Evolutionary conservation across 2,888 invertebrate genomes (phyloP), one percentile per base, ranked within the genome.

Genomic region (Clistopyga incitator): DNA sequence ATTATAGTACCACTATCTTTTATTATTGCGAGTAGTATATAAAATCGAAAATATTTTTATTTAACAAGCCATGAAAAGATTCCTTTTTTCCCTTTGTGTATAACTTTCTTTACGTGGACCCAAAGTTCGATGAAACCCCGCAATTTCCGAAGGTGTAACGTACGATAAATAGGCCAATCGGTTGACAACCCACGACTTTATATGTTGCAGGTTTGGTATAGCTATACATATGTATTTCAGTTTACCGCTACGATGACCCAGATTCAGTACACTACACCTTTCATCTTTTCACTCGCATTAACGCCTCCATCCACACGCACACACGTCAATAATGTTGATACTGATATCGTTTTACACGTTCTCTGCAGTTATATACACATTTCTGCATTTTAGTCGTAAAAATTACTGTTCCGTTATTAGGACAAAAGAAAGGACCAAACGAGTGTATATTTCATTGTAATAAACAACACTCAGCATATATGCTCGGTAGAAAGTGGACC

Each of bases 121-220:
- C 38, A 64, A 38, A 34, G 20, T 1, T 42, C 6, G 11, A n/a
- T 18, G 18, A 64, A 64, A 38, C 8, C 10, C 42, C 8, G 11
- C 42, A 64, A 13, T 38, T n/a, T 64, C 34, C 64, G 10, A 54
- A 52, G 52, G 52, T 76, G 67, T 64, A 64, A 64, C 59, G 79
- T 54, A 64, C 72, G 85, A 50, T 86, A 88, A 88, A 81, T 86
- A 85, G 88, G 88, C 87, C 87, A 86, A 86, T 87, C 87, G 86
- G 83, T 87, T 81, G 85, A 82, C 86, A 87, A 86, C 79, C 82
- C 82, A 83, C 84, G 82, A 81, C 75, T 25, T 42, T 15, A 15
- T 34, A 38, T 29, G 29, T 38, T 34, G 11, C 50, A 45, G 34
- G 50, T 42, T 64, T 38, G n/a, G 18, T 72, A 71, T 42, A 71